Base-by-base conservation (phyloP, 2,888 invertebrate genomes). In the Eupithecia centaureata region DNA sequence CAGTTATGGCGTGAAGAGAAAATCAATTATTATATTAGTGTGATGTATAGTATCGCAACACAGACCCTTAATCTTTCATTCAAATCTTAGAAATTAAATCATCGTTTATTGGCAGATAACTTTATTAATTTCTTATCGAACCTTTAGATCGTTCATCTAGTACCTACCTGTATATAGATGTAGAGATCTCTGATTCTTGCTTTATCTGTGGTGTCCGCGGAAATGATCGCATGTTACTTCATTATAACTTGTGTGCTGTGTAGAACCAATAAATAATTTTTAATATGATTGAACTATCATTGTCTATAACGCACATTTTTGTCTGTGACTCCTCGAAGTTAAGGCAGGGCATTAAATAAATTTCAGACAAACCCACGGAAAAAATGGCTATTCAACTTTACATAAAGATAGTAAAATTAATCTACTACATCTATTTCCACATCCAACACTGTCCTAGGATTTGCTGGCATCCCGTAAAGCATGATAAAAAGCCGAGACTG, bases 211-310 rank as follows among this genome's bases (percentile, higher is more conserved):
- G 77, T 80, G 80, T 80, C 80, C 77, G 77, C 81, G 84, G 83
- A 84, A 83, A 79, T 77, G 70, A 75, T 71, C 73, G 77, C 73
- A 75, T 86, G 78, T 82, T 85, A 85, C 84, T 86, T 86, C 80
- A 83, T 52, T 25, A 18, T 25, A 25, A 52, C 52, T 25, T 51
- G 13, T 5, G 13, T 25, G 8, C 51, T 51, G 12, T 27, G 25
- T 13, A 51, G 13, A 13, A 12, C 15, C 15, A 27, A 52, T 52
- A 25, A 22, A 12, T 51, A 12, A 18, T 18, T 42, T n/a, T 18
- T n/a, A 15, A 15, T 5, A 35, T 13, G 1, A 38, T 38, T n/a
- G 18, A n/a, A 38, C 38, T n/a, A n/a, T n/a, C n/a, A n/a, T n/a
- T n/a, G n/a, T n/a, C n/a, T n/a, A n/a, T n/a, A n/a, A n/a, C n/a